Percentiles rank a stretch among this genome's conserved stretches.
Evolutionary conservation across 2,113 vertebrate genomes (phyloP).

Genomic region (Myotis brandtii): DNA sequence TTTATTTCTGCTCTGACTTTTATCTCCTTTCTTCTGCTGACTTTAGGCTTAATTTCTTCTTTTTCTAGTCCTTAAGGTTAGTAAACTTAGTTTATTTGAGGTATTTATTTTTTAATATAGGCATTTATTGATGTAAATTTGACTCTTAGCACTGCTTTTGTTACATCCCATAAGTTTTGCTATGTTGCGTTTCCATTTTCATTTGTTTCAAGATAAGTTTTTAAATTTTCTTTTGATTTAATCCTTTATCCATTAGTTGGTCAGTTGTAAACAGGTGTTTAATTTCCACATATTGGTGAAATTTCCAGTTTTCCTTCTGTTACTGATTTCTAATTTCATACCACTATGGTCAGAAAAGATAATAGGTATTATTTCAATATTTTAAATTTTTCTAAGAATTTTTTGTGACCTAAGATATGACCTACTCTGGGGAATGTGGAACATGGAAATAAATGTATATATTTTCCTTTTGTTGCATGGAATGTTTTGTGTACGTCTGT

Average conservation of each 20-base stretch:
- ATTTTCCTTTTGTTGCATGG: not conserved
- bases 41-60: not conserved
- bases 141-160: not conserved
- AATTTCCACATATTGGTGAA: not conserved
- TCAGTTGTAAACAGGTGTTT: not conserved
- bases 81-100: not conserved
- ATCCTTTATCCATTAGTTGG: not conserved
- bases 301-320: not conserved
- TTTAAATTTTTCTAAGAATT: not conserved
- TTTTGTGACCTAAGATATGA: not conserved
- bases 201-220: not conserved
- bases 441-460: not conserved
- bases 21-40: not conserved
- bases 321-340: not conserved
- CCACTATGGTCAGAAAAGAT: not conserved
- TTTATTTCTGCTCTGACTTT: not conserved
- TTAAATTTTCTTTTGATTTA: not conserved
- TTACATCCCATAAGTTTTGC: not conserved
- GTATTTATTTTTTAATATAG: not conserved
- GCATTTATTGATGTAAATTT: not conserved
- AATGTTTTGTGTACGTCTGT: not conserved
- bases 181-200: not conserved
- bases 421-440: not conserved
- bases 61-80: not conserved
- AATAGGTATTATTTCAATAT: not conserved